These are phyloP conservation scores for Diarsia brunnea DNA, from an alignment of 2,888 invertebrate species.

Conservation along the genomic window DNA sequence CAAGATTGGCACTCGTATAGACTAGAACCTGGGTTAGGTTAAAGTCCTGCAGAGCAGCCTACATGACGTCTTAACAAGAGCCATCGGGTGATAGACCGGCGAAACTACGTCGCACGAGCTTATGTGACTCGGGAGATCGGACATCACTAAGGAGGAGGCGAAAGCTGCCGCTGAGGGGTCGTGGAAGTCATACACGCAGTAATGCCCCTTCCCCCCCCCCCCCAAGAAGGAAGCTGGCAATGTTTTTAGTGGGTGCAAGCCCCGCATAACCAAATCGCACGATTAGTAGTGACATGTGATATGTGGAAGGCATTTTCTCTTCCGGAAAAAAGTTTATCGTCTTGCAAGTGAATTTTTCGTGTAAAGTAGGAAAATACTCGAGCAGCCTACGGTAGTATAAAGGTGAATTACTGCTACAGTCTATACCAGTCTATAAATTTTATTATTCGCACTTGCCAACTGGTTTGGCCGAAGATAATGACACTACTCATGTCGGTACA, in stretches of 20 bases:
- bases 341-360: neutral
- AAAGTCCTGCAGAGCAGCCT: neutral
- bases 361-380: neutral
- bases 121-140: neutral
- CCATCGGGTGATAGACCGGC: neutral
- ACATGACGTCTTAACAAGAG: neutral
- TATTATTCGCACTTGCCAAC: conserved; percentile 1
- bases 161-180: neutral
- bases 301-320: neutral
- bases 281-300: too few relatives aligned
- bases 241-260: neutral
- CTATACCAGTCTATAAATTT: conserved; percentile 7
- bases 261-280: neutral
- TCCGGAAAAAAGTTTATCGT: neutral
- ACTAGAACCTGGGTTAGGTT: neutral
- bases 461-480: conserved; percentile 14
- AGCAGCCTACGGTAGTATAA: neutral
- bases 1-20: neutral
- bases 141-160: neutral
- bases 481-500: conserved; percentile 24
- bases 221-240: neutral
- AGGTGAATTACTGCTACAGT: neutral
- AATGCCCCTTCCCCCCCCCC: neutral
- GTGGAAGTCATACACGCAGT: neutral
- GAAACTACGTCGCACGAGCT: neutral